Conservation (phyloP, 2,888 invertebrate genomes). For the Merodon equestris region DNA sequence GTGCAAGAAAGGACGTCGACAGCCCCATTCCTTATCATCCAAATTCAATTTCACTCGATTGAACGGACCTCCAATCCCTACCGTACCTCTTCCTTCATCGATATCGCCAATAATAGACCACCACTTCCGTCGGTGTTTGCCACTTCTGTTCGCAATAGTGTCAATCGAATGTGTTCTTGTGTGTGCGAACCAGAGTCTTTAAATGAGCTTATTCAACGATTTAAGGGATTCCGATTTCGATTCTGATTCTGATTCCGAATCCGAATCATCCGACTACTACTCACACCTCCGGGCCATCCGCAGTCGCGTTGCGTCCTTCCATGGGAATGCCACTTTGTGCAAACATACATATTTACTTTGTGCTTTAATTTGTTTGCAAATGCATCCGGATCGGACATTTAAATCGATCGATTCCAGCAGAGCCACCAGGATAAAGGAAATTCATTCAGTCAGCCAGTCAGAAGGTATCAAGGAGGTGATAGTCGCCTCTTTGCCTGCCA, state of each 20-base stretch:
- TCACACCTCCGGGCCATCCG: conserved; percentile 1
- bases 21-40: neutral
- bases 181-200: conserved; percentile 54
- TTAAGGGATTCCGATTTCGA: conserved; percentile 51
- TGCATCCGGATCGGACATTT: conserved; percentile 68
- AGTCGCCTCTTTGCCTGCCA: conserved; percentile 26
- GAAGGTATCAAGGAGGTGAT: conserved; percentile 41
- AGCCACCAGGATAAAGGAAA: conserved; percentile 48
- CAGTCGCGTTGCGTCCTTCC: conserved; percentile 1
- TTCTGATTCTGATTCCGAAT: neutral
- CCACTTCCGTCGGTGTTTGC: conserved; percentile 19
- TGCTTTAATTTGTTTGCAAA: conserved; percentile 68
- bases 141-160: conserved; percentile 44
- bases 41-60: neutral
- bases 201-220: conserved; percentile 60
- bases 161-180: conserved; percentile 50
- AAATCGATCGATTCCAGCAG: conserved; percentile 59
- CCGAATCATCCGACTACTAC: neutral
- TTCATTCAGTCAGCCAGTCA: conserved; percentile 63
- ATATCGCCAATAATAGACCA: conserved; percentile 47
- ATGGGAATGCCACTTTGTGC: conserved; percentile 35
- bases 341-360: conserved; percentile 61
- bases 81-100: conserved; percentile 7
- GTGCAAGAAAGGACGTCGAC: too few relatives aligned
- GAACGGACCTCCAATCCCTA: conserved; percentile 2